A percentile compares a stretch with the other conserved stretches of the same genome.
phyloP scores from a whole-genome alignment of 1,140 invertebrate genomes.

The Oryctes rhinoceros region DNA sequence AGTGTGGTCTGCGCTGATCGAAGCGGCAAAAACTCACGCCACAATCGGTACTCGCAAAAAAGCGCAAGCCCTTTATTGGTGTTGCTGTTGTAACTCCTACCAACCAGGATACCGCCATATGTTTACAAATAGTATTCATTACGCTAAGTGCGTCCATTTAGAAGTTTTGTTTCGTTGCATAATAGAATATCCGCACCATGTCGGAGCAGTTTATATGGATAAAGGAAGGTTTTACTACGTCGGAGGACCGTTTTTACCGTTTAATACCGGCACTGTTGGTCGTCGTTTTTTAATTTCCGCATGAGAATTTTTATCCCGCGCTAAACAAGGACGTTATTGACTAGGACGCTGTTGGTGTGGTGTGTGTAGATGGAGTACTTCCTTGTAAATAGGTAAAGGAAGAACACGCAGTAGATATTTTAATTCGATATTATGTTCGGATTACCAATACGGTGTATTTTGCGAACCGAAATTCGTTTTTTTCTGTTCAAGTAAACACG shows the following conservation, averaged over 20 bases:
- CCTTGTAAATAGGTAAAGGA: too few species aligned
- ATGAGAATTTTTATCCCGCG: not conserved
- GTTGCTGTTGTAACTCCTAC: not conserved
- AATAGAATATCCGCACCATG: not conserved
- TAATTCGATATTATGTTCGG: too few species aligned
- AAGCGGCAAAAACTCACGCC: not conserved
- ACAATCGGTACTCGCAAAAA: not conserved
- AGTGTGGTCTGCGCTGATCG: not conserved
- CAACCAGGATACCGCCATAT: conserved; percentile 2
- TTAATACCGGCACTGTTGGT: not conserved
- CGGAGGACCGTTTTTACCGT: conserved; percentile 3
- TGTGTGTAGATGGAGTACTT: not conserved
- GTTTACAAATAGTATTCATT: conserved; percentile 15
- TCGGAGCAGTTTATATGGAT: not conserved
- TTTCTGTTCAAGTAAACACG: too few species aligned
- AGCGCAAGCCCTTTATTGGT: not conserved
- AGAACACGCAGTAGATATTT: too few species aligned
- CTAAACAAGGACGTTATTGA: not conserved
- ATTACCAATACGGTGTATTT: too few species aligned
- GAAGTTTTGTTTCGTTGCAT: conserved; percentile 5
- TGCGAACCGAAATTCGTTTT: too few species aligned
- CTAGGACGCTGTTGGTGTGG: not conserved
- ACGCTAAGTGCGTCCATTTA: not conserved
- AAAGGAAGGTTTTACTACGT: not conserved
- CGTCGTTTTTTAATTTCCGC: not conserved